These are phyloP conservation scores for Rhinichthys osculus DNA, from an alignment of 2,797 vertebrate species.

Conservation along the genomic window DNA sequence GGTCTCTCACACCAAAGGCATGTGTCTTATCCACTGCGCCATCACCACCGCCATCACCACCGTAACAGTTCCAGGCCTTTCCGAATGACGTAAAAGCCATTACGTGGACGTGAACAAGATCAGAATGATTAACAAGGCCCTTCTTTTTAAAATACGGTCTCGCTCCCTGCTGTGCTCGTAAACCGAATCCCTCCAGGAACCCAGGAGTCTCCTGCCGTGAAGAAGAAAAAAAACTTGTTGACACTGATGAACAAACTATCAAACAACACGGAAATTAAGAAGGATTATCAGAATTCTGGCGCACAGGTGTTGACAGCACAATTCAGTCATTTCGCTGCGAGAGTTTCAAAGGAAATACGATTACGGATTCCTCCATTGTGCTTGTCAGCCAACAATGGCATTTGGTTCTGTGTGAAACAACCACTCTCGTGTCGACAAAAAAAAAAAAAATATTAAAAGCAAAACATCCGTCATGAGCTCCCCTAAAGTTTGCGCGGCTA, in stretches of 20 bases:
- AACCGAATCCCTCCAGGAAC: constrained; percentile 43
- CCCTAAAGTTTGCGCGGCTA: constrained; percentile 24
- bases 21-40: too few species aligned
- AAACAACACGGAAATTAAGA: constrained; percentile 36
- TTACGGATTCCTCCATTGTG: constrained; percentile 12
- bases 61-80: not conserved
- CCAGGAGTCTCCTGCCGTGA: constrained; percentile 50
- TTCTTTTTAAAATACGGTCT: not conserved
- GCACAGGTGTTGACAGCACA: constrained; percentile 26
- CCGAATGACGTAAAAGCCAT: not conserved
- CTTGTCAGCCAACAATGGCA: constrained; percentile 8
- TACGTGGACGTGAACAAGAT: not conserved
- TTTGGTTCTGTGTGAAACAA: constrained; percentile 5
- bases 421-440: constrained; percentile 8
- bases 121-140: not conserved
- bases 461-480: not conserved
- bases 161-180: constrained; percentile 2
- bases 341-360: constrained; percentile 8
- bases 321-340: not conserved
- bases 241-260: constrained; percentile 37
- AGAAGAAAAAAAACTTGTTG: not conserved
- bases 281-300: not conserved
- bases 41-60: too few species aligned
- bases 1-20: too few species aligned
- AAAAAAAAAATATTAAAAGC: constrained; percentile 31